phyloP scores from a whole-genome alignment of 2,797 vertebrate genomes.

The Neoniphon sammara region DNA sequence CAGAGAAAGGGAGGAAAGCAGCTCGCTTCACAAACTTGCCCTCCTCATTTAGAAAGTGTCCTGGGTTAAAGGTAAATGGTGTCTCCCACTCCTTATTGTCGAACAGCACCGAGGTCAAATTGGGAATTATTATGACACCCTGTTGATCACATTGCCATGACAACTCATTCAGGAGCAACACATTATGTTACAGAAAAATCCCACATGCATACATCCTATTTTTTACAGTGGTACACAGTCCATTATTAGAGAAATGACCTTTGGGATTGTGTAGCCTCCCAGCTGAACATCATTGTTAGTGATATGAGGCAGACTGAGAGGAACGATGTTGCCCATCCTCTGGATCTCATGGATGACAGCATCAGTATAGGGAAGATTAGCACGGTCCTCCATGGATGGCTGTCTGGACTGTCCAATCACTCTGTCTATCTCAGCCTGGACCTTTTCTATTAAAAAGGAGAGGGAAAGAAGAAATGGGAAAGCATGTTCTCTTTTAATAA shows the following conservation, averaged over 20 bases:
- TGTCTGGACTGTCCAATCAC: slow-evolving; percentile 61
- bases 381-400: slow-evolving; percentile 54
- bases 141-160: slow-evolving; percentile 33
- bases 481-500: too few species aligned
- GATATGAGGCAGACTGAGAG: slow-evolving; percentile 51
- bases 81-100: slow-evolving; percentile 79
- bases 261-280: slow-evolving; percentile 60
- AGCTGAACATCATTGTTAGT: slow-evolving; percentile 51
- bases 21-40: slow-evolving; percentile 77
- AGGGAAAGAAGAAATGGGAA: neutral
- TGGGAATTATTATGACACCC: slow-evolving; percentile 46
- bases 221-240: neutral
- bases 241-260: slow-evolving; percentile 26
- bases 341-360: slow-evolving; percentile 72
- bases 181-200: neutral
- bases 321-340: slow-evolving; percentile 60
- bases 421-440: slow-evolving; percentile 67
- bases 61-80: slow-evolving; percentile 75
- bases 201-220: too few species aligned
- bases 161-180: neutral
- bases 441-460: slow-evolving; percentile 50
- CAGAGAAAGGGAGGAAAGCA: slow-evolving; percentile 77
- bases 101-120: slow-evolving; percentile 70
- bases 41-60: slow-evolving; percentile 78
- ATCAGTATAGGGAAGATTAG: slow-evolving; percentile 63